phyloP scores from a whole-genome alignment of 2,888 invertebrate species.

The Sipha maydis region DNA sequence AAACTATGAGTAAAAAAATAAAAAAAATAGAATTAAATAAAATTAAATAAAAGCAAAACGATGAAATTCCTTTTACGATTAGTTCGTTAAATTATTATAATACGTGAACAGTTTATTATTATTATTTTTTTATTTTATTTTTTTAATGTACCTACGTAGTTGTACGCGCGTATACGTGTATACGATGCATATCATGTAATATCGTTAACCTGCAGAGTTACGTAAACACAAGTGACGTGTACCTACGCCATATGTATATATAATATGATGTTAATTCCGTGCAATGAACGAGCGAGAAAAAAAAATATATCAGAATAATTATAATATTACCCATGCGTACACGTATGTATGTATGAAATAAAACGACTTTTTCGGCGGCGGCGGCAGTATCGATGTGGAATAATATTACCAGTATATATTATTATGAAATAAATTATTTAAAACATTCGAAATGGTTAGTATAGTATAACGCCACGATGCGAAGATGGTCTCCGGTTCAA shows the following conservation, averaged over 20 bases:
- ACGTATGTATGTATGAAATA: background rate
- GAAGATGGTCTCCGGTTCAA: background rate
- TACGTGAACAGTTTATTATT: background rate
- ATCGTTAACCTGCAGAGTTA: background rate
- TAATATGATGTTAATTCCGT: background rate
- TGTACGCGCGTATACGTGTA: background rate
- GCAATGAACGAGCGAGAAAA: background rate
- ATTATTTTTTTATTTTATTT: background rate
- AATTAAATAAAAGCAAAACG: background rate
- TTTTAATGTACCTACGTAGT: background rate
- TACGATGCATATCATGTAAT: background rate
- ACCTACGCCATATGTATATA: background rate
- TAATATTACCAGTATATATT: background rate
- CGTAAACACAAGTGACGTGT: background rate
- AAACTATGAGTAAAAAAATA: too few species aligned
- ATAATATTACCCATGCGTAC: background rate
- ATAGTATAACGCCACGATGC: background rate
- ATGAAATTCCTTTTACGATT: background rate
- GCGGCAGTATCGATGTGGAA: background rate
- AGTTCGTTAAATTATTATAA: background rate
- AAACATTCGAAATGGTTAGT: background rate
- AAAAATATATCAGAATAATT: background rate
- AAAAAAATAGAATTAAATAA: too few species aligned
- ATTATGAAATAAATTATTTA: conserved; percentile 19
- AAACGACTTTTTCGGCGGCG: background rate